A percentile compares a stretch with the other conserved stretches of the same genome.
Conservation (phyloP, 2,113 vertebrate species). For the Ascaphus truei region DNA sequence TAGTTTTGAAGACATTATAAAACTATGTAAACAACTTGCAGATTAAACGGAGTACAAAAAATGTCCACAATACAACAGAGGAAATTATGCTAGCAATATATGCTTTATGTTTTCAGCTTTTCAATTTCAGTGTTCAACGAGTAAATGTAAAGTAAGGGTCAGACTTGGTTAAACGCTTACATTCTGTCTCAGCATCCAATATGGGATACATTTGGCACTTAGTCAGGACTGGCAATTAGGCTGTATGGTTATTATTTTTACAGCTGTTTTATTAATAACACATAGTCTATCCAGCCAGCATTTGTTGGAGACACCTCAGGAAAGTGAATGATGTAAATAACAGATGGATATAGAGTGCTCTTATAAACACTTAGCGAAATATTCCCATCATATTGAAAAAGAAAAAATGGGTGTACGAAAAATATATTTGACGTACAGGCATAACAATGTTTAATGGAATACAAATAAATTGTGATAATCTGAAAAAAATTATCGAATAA, state of each 20-base stretch:
- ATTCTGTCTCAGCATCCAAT: slow-evolving; percentile 52
- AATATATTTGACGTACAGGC: neutral
- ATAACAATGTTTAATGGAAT: neutral
- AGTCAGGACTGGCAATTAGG: slow-evolving; percentile 67
- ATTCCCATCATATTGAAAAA: slow-evolving; percentile 66
- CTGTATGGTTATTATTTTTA: slow-evolving; percentile 73
- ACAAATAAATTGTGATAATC: no score
- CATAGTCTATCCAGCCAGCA: slow-evolving; percentile 64
- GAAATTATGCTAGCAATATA: neutral
- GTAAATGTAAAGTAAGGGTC: slow-evolving; percentile 46
- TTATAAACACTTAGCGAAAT: slow-evolving; percentile 66
- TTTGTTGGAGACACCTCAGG: slow-evolving; percentile 79
- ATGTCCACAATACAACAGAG: neutral
- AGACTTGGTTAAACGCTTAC: slow-evolving; percentile 53
- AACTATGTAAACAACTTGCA: no score
- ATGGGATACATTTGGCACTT: slow-evolving; percentile 55
- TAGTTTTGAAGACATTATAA: no score
- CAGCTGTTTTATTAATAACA: slow-evolving; percentile 81
- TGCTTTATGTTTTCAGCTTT: neutral
- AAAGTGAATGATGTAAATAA: slow-evolving; percentile 75
- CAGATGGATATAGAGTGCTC: slow-evolving; percentile 66
- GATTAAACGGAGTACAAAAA: neutral
- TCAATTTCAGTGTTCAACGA: slow-evolving; percentile 33
- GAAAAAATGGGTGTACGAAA: slow-evolving; percentile 49
- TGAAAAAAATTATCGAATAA: no score